phyloP scores from a whole-genome alignment of 2,888 invertebrate genomes.

The Cantharis nigra region DNA sequence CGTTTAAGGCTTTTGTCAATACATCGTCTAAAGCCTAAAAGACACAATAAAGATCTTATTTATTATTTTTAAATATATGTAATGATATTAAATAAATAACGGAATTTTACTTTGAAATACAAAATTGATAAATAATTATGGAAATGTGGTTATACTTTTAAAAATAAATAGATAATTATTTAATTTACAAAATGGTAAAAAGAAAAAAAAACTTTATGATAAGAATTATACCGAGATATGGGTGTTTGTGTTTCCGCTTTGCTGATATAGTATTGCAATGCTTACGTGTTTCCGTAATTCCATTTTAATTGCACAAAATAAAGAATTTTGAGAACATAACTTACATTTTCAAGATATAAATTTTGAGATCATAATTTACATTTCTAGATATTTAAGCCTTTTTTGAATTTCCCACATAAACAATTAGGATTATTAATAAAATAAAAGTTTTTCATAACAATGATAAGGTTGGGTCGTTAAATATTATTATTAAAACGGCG shows the following conservation, averaged over 20 bases:
- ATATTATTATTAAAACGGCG: background rate
- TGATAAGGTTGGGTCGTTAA: background rate
- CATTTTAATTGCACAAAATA: background rate
- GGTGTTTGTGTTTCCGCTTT: background rate
- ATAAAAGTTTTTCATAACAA: background rate
- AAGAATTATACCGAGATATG: background rate
- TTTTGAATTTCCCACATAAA: background rate
- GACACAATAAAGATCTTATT: slow-evolving; percentile 10
- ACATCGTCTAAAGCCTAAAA: slow-evolving; percentile 65
- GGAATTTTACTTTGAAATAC: too few species aligned
- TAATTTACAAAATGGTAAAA: background rate
- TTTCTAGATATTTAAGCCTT: background rate
- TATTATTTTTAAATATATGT: background rate
- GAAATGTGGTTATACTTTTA: background rate
- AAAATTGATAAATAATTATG: background rate
- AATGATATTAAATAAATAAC: too few species aligned
- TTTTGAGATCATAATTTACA: too few species aligned
- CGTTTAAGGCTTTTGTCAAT: slow-evolving; percentile 63
- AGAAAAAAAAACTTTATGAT: background rate
- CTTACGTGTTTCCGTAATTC: background rate
- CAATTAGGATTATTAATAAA: background rate
- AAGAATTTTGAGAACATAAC: background rate
- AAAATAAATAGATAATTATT: background rate
- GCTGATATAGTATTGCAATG: background rate
- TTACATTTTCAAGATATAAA: background rate